These are phyloP conservation scores for Athripsodes cinereus DNA, from an alignment of 2,888 invertebrate species.

Conservation along the genomic window DNA sequence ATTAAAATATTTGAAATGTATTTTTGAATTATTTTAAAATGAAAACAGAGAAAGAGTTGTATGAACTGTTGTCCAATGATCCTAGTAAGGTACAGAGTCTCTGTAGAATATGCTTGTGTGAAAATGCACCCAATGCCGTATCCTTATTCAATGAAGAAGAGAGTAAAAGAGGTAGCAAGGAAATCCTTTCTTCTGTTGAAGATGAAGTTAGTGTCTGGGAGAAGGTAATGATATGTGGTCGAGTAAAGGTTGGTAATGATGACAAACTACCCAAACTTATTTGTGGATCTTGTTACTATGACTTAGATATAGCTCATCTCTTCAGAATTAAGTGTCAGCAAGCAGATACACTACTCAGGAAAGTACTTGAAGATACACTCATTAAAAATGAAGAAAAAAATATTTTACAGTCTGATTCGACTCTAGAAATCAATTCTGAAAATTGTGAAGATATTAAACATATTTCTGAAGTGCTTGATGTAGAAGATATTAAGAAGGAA, in stretches of 20 bases:
- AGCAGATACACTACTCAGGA: slow-evolving; percentile 5
- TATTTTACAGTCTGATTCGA: background rate
- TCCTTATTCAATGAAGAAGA: slow-evolving; percentile 8
- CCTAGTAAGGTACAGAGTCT: background rate
- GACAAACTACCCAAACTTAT: slow-evolving; percentile 8
- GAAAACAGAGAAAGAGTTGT: background rate
- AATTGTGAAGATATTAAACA: too few species aligned
- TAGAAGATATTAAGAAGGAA: too few species aligned
- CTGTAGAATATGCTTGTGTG: slow-evolving; percentile 18
- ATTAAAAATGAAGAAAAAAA: background rate
- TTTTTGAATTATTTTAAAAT: too few species aligned
- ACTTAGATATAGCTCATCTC: slow-evolving; percentile 1
- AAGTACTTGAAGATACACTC: background rate
- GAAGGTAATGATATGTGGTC: background rate
- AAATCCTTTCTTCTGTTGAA: background rate
- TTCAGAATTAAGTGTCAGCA: slow-evolving; percentile 10
- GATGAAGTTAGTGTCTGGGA: background rate
- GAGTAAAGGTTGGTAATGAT: background rate
- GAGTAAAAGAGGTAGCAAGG: background rate
- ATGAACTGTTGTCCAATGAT: background rate
- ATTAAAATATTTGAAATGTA: too few species aligned
- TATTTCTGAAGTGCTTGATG: too few species aligned
- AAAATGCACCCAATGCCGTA: background rate
- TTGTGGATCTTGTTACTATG: slow-evolving; percentile 1
- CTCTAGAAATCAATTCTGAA: background rate